Evolutionary conservation across 2,113 vertebrate genomes (phyloP).

Genomic region (Actenoides lindsayi): DNA sequence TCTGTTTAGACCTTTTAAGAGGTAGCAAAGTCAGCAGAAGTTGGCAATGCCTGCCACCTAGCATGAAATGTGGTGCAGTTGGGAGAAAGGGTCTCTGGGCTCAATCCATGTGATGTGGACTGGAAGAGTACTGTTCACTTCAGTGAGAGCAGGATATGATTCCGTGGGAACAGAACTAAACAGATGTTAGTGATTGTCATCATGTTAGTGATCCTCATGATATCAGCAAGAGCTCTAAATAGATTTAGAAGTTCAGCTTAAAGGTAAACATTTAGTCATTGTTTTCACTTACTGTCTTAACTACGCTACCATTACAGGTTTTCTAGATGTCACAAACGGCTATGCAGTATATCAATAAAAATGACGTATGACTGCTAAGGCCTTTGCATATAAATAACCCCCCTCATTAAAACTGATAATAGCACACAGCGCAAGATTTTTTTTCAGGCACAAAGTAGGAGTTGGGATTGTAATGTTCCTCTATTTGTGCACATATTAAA

Average conservation of each 20-base stretch:
- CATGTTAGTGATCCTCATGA: slow-evolving; percentile 33
- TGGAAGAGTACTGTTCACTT: not conserved
- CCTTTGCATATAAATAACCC: slow-evolving; percentile 26
- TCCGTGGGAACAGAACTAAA: not conserved
- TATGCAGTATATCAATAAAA: slow-evolving; percentile 26
- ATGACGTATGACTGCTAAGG: not conserved
- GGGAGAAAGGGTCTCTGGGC: not conserved
- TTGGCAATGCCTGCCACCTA: not conserved
- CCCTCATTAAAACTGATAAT: slow-evolving; percentile 27
- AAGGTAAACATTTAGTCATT: slow-evolving; percentile 56
- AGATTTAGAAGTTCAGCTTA: slow-evolving; percentile 13
- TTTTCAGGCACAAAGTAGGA: slow-evolving; percentile 19
- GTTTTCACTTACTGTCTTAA: slow-evolving; percentile 48
- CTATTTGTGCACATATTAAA: slow-evolving; percentile 33
- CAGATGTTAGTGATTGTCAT: not conserved
- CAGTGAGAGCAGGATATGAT: not conserved
- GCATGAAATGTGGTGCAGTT: accelerated
- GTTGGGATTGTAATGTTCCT: slow-evolving; percentile 8
- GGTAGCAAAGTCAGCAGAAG: not conserved
- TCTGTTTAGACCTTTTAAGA: not conserved
- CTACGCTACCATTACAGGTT: slow-evolving; percentile 38
- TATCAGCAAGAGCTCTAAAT: slow-evolving; percentile 53
- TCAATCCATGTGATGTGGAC: not conserved
- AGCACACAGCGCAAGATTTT: not conserved
- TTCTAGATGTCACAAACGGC: slow-evolving; percentile 22